These are phyloP conservation scores for Taxidea taxus DNA, from an alignment of 2,113 vertebrate genomes.

Conservation along the genomic window DNA sequence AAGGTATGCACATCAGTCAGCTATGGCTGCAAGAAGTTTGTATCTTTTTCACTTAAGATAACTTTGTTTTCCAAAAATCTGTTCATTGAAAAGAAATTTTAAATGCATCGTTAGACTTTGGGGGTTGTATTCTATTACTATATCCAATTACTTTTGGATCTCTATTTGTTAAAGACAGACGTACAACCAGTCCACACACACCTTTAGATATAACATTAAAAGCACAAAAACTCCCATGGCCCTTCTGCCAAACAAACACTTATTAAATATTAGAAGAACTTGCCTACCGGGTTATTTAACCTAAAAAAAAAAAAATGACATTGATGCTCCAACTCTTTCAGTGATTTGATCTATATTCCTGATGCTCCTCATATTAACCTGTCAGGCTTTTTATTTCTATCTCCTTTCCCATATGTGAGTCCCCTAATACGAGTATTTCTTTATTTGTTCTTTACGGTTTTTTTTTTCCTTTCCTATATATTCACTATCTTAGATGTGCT, in stretches of 20 bases:
- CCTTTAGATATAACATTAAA: background rate
- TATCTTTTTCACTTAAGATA: background rate
- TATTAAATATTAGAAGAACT: background rate
- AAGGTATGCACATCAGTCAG: too few relatives aligned
- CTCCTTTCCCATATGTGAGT: background rate
- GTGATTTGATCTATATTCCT: background rate
- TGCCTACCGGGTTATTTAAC: background rate
- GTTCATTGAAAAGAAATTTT: background rate
- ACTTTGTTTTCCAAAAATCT: background rate
- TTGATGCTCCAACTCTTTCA: background rate
- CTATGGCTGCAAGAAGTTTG: background rate
- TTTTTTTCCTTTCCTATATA: background rate
- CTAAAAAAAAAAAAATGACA: background rate
- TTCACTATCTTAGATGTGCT: background rate
- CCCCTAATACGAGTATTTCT: background rate
- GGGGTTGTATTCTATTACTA: background rate
- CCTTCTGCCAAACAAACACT: background rate
- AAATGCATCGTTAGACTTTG: background rate
- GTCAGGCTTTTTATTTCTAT: background rate
- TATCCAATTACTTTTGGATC: background rate
- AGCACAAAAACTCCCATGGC: background rate
- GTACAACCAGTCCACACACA: rapidly evolving
- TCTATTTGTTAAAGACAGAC: background rate
- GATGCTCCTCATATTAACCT: background rate
- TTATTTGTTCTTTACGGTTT: background rate